phyloP scores from a whole-genome alignment of 2,797 vertebrate genomes.

The Tragelaphus oryx region DNA sequence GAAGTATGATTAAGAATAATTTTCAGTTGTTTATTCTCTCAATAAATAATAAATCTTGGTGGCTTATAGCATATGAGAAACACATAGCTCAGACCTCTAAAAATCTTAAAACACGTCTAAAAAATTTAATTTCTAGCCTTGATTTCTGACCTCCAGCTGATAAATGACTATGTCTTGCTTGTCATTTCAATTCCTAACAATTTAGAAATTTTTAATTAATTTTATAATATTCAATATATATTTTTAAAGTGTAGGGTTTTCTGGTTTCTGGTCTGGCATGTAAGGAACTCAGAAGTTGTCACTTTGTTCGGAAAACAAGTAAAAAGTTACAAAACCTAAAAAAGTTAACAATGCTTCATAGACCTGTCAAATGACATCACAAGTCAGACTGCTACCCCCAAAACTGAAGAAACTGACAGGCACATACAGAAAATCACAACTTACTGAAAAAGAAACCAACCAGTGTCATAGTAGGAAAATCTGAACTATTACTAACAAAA shows the following conservation, averaged over 20 bases:
- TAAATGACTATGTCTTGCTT: background rate
- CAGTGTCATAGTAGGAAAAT: background rate
- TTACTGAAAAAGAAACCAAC: background rate
- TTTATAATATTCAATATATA: background rate
- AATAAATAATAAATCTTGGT: background rate
- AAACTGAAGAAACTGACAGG: background rate
- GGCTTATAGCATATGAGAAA: background rate
- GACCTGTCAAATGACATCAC: background rate
- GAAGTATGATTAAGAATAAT: background rate
- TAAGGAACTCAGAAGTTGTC: background rate
- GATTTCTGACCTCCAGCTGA: background rate
- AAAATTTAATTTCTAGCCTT: background rate
- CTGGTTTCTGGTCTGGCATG: background rate
- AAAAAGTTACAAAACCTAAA: background rate
- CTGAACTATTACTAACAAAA: background rate
- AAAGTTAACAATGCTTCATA: background rate
- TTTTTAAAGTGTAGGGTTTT: background rate
- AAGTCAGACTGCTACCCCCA: background rate
- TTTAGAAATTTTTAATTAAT: background rate
- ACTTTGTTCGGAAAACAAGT: background rate
- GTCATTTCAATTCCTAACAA: background rate
- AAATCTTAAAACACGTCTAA: background rate
- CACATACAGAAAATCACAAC: background rate
- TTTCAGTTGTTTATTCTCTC: background rate
- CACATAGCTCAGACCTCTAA: background rate